Evolutionary conservation across 2,888 invertebrate species (phyloP).

Genomic region (Chydorus sphaericus): DNA sequence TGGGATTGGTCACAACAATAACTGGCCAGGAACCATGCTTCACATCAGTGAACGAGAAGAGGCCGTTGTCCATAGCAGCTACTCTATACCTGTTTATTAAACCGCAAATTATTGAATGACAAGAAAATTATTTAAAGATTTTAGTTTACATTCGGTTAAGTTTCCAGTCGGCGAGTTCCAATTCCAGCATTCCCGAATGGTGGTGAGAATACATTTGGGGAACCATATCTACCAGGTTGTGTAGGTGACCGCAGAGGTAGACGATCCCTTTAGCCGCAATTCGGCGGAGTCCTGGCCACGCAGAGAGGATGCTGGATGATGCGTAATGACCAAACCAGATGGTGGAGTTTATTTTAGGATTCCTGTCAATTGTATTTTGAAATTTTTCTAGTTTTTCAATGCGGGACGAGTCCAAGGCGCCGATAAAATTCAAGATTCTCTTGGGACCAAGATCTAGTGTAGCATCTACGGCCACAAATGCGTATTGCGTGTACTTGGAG

Average conservation of each 20-base stretch:
- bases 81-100: constrained; percentile 46
- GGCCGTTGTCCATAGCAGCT: constrained; percentile 73
- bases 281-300: constrained; percentile 37
- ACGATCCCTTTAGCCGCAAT: constrained; percentile 45
- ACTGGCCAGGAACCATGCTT: constrained; percentile 64
- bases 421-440: constrained; percentile 82
- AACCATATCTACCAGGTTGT: constrained; percentile 61
- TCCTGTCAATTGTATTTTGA: constrained; percentile 30
- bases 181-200: constrained; percentile 62
- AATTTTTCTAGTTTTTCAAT: constrained; percentile 41
- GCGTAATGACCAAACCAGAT: constrained; percentile 86
- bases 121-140: neutral
- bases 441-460: constrained; percentile 72
- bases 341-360: constrained; percentile 39
- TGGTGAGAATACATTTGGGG: constrained; percentile 77
- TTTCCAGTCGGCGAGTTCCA: constrained; percentile 87
- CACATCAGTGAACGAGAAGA: constrained; percentile 70
- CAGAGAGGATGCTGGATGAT: constrained; percentile 62
- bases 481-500: constrained; percentile 45
- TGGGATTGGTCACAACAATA: constrained; percentile 77
- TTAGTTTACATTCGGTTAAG: constrained; percentile 56
- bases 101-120: neutral
- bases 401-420: constrained; percentile 45
- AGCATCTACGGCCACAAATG: constrained; percentile 77
- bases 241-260: constrained; percentile 81